Percentiles rank a stretch among this genome's conserved stretches.
Evolutionary conservation across 2,113 vertebrate genomes (phyloP).

Genomic region (Diadophis punctatus): DNA sequence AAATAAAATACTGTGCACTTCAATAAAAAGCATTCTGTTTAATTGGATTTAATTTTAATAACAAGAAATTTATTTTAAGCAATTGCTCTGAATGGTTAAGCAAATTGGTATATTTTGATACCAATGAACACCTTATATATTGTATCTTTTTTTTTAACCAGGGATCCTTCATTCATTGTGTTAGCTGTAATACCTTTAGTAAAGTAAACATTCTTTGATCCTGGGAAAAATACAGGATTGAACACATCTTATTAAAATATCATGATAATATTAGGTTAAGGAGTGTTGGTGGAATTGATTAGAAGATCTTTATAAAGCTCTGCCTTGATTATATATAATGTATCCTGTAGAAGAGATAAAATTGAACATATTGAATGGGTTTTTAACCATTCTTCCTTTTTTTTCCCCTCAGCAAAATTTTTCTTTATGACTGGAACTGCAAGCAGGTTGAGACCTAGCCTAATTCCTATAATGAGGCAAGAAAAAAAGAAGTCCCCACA

Average conservation of each 20-base stretch:
- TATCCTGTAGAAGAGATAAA: slow-evolving; percentile 30
- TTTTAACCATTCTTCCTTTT: slow-evolving; percentile 44
- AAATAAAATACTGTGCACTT: slow-evolving; percentile 55
- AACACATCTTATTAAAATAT: slow-evolving; percentile 59
- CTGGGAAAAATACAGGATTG: slow-evolving; percentile 46
- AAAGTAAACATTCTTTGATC: slow-evolving; percentile 48
- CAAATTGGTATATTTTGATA: slow-evolving; percentile 53
- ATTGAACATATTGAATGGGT: background rate
- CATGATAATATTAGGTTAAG: slow-evolving; percentile 58
- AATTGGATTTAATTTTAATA: slow-evolving; percentile 66
- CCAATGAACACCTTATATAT: slow-evolving; percentile 49
- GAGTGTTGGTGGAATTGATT: slow-evolving; percentile 41
- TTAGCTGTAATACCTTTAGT: slow-evolving; percentile 53
- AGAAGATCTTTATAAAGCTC: slow-evolving; percentile 24
- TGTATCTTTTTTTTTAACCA: slow-evolving; percentile 46
- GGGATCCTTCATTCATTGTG: slow-evolving; percentile 38
- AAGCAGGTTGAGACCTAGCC: slow-evolving; percentile 10
- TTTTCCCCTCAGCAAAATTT: background rate
- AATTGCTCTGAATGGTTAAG: slow-evolving; percentile 58
- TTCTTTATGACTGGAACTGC: slow-evolving; percentile 30
- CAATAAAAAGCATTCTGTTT: slow-evolving; percentile 56
- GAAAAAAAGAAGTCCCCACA: slow-evolving; percentile 9
- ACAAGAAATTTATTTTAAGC: slow-evolving; percentile 62
- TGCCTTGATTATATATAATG: slow-evolving; percentile 45
- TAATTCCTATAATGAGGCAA: slow-evolving; percentile 13